phyloP scores from a whole-genome alignment of 92 coral and sea anemone genomes.

The Epizoanthus stellaris region DNA sequence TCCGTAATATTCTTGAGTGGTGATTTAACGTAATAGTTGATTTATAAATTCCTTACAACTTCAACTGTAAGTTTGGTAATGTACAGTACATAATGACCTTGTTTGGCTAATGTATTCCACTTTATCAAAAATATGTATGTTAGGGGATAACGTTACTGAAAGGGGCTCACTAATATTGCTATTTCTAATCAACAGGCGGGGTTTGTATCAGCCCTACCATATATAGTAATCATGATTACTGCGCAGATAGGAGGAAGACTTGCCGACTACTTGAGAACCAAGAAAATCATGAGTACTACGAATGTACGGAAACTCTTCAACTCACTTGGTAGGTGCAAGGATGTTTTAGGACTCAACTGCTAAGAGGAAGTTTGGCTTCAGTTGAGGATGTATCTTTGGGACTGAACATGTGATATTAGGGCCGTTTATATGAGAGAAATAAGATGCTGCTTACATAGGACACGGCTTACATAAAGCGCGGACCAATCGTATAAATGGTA shows the following conservation, averaged over 20 bases:
- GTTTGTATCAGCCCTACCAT: constrained; percentile 89
- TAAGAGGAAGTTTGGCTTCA: neutral
- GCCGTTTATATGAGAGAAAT: too few relatives aligned
- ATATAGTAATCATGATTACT: constrained; percentile 84
- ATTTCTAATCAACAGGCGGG: constrained; percentile 78
- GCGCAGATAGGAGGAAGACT: constrained; percentile 82
- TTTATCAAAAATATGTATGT: neutral
- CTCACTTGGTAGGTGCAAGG: constrained; percentile 71
- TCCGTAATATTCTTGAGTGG: too few relatives aligned
- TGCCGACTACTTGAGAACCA: constrained; percentile 82
- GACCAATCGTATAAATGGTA: too few relatives aligned
- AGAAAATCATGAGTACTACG: constrained; percentile 66
- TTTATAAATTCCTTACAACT: too few relatives aligned
- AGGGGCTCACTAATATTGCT: neutral
- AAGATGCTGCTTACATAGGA: too few relatives aligned
- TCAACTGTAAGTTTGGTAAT: too few relatives aligned
- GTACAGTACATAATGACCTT: neutral
- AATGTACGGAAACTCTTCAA: constrained; percentile 85
- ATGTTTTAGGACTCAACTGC: neutral
- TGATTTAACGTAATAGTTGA: too few relatives aligned
- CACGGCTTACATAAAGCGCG: too few relatives aligned
- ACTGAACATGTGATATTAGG: too few relatives aligned
- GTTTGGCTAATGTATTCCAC: neutral
- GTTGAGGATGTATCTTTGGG: too few relatives aligned
- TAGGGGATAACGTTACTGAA: neutral